These are phyloP conservation scores for Stenodera caucasica DNA, from an alignment of 2,888 invertebrate genomes.

Conservation along the genomic window DNA sequence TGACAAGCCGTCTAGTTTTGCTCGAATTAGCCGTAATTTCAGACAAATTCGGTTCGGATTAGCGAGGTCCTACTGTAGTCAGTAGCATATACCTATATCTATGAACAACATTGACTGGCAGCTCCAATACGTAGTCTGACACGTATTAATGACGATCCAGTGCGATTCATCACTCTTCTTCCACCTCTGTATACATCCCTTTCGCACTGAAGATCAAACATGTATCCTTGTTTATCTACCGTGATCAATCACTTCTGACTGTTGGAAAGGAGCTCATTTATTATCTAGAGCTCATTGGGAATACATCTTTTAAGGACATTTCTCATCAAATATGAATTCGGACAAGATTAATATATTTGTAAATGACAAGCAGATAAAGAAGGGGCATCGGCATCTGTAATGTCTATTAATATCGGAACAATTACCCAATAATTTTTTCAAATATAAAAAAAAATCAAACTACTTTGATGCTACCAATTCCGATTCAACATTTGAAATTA, in stretches of 20 bases:
- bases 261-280: slow-evolving; percentile 57
- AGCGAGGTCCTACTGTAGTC: no score
- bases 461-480: background rate
- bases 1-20: no score
- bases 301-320: slow-evolving; percentile 46
- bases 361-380: slow-evolving; percentile 20
- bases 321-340: slow-evolving; percentile 42
- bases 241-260: slow-evolving; percentile 58
- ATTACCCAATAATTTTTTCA: no score
- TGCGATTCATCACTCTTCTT: slow-evolving; percentile 58
- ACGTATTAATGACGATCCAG: slow-evolving; percentile 56
- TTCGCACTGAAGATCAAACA: slow-evolving; percentile 54
- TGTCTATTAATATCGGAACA: no score
- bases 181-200: slow-evolving; percentile 48
- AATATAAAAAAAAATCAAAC: no score
- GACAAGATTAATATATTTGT: slow-evolving; percentile 26
- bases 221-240: slow-evolving; percentile 54
- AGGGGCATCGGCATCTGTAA: no score
- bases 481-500: background rate
- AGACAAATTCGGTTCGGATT: no score
- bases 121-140: slow-evolving; percentile 56
- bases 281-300: slow-evolving; percentile 51
- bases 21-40: no score
- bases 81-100: background rate
- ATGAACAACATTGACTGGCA: slow-evolving; percentile 50